Conservation (phyloP, 2,113 vertebrate species). For the Cyprinus carpio region DNA sequence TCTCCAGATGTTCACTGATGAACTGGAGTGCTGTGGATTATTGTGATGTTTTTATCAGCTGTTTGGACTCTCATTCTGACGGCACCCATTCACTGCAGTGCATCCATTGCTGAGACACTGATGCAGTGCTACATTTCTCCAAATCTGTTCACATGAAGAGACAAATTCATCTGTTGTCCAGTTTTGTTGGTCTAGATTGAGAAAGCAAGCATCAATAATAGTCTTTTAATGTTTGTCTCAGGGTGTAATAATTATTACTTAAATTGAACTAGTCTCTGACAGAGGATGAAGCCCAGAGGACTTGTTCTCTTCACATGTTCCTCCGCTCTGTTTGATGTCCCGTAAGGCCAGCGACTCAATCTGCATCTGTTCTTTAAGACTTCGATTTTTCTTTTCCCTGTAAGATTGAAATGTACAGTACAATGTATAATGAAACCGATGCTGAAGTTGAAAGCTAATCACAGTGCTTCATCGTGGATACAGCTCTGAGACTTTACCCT, state of each 20-base stretch:
- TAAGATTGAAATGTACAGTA: not conserved
- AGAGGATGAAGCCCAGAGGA: not conserved
- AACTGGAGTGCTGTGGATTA: too few species aligned
- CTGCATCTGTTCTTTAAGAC: not conserved
- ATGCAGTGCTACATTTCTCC: too few species aligned
- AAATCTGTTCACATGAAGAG: too few species aligned
- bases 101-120: too few species aligned
- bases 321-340: conserved; percentile 20
- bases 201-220: not conserved
- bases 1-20: too few species aligned
- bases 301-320: conserved; percentile 9
- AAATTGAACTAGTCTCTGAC: not conserved
- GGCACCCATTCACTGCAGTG: too few species aligned
- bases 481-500: conserved; percentile 52
- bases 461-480: not conserved
- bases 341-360: conserved; percentile 16
- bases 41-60: too few species aligned
- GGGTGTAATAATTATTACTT: not conserved
- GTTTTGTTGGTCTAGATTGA: not conserved
- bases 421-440: not conserved
- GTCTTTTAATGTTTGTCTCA: not conserved
- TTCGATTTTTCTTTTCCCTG: conserved; percentile 21
- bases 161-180: not conserved
- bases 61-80: too few species aligned
- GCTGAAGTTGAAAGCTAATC: not conserved